These are phyloP conservation scores for Mycetomoellerius zeteki DNA, from an alignment of 1,140 invertebrate genomes.

Conservation along the genomic window DNA sequence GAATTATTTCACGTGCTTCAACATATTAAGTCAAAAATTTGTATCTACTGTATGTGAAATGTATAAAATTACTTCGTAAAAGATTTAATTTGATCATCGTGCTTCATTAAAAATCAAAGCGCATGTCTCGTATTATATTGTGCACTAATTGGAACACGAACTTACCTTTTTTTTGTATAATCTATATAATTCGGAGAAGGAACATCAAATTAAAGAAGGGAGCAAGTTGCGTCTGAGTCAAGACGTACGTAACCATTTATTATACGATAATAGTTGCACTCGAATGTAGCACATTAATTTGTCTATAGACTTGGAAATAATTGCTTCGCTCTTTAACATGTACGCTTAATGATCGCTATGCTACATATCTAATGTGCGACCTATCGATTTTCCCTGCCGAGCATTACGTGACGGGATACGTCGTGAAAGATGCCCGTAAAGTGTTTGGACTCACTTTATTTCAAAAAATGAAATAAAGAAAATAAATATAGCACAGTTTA, in stretches of 20 bases:
- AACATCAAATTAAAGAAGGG: constrained; percentile 15
- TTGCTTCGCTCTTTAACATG: constrained; percentile 70
- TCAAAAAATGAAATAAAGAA: background rate
- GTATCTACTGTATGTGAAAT: background rate
- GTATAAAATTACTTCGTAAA: background rate
- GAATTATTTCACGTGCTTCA: background rate
- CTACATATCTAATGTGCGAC: constrained; percentile 73
- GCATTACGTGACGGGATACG: constrained; percentile 36
- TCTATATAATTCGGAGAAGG: background rate
- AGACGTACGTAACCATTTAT: constrained; percentile 77
- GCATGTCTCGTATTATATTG: background rate
- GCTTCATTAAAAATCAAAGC: background rate
- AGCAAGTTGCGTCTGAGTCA: constrained; percentile 54
- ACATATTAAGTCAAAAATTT: background rate
- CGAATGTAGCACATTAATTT: constrained; percentile 77
- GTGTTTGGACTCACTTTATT: constrained; percentile 24
- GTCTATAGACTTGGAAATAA: constrained; percentile 78
- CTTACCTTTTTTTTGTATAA: background rate
- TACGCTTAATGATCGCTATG: constrained; percentile 75
- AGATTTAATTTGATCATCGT: background rate
- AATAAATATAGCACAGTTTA: background rate
- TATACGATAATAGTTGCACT: constrained; percentile 77
- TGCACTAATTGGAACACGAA: background rate
- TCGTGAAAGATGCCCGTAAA: constrained; percentile 29
- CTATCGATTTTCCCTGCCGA: constrained; percentile 46